phyloP scores from a whole-genome alignment of 2,888 invertebrate genomes.

The Rapana venosa region DNA sequence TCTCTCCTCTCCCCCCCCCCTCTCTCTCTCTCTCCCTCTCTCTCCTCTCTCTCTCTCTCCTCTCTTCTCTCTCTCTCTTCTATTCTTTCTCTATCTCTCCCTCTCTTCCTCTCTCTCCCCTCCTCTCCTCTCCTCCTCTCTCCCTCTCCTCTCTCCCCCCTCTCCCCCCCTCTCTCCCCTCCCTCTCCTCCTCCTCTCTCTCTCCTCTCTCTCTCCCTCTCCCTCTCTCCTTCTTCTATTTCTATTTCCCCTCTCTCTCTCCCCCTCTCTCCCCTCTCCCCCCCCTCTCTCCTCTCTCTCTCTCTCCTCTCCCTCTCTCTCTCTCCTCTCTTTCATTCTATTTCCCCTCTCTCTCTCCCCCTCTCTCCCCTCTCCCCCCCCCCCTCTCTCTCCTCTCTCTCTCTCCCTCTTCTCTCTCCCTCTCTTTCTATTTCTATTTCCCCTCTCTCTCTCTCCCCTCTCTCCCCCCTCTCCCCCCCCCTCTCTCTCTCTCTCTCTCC shows the following conservation, averaged over 20 bases:
- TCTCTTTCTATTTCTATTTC: background rate
- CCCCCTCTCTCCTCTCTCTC: background rate
- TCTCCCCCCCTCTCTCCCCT: background rate
- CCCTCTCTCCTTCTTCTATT: background rate
- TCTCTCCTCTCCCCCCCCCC: background rate
- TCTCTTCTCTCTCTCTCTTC: background rate
- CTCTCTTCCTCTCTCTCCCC: background rate
- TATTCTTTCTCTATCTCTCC: background rate
- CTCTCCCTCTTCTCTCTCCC: background rate
- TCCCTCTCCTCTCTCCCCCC: background rate
- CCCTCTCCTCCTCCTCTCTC: background rate
- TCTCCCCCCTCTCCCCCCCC: background rate
- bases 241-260: background rate
- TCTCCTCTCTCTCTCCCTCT: background rate
- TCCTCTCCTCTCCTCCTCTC: background rate
- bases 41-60: background rate
- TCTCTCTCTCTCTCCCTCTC: background rate
- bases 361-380: background rate
- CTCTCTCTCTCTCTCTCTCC: no score
- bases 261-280: background rate
- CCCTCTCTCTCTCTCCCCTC: background rate
- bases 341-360: no score
- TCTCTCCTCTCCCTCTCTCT: no score
- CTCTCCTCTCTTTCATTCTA: no score
- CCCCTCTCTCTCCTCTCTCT: conserved; percentile 13